Base-by-base conservation (phyloP, 2,797 vertebrate species). In the Darevskia mixta region DNA sequence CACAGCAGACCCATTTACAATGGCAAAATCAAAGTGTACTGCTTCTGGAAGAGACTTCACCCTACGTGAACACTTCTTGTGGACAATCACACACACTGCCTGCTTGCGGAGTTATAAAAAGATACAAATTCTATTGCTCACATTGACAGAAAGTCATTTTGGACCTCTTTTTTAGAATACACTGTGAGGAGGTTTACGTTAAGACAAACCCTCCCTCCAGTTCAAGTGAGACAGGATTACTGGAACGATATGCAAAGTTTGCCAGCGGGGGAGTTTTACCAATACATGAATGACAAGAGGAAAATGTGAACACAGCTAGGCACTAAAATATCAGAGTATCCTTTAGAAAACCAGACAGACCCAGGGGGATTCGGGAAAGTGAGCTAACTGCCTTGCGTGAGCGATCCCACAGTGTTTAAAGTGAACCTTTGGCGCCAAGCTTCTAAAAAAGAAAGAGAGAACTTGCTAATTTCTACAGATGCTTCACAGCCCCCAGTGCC, bases 1-100 rank as follows among this genome's bases (percentile, higher is more conserved):
- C 97, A 96, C 95, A 94, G 96, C 88, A 96, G 97, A 97, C 97
- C 96, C 97, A 97, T 97, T 97, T 97, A 97, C 97, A 97, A 97
- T 97, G 97, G 97, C 96, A 96, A 96, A 95, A 96, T 95, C 96
- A 94, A 95, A 95, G 95, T 95, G 94, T 91, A 95, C 95, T 88
- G 93, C 96, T 94, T 85, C 95, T 35, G 3, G 29, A 88, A 92
- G 94, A 95, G 94, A 95, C 93, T 94, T 94, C 94, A 95, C 94
- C 91, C 4, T 82, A 49, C 81, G 94, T 77, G 90, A 89, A 93
- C 90, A 93, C 82, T 90, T 41, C 38, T 83, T 32, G 82, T 78
- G 73, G 89, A 66, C 0, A 0, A 67, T 91, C 87, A 92, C 93
- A 69, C 93, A 86, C 87, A 91, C 55, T 3, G 87, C 94, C 94